Evolutionary conservation across 2,113 vertebrate genomes (phyloP), one percentile per base, ranked within the genome.

Genomic region (Lepisosteus oculatus): DNA sequence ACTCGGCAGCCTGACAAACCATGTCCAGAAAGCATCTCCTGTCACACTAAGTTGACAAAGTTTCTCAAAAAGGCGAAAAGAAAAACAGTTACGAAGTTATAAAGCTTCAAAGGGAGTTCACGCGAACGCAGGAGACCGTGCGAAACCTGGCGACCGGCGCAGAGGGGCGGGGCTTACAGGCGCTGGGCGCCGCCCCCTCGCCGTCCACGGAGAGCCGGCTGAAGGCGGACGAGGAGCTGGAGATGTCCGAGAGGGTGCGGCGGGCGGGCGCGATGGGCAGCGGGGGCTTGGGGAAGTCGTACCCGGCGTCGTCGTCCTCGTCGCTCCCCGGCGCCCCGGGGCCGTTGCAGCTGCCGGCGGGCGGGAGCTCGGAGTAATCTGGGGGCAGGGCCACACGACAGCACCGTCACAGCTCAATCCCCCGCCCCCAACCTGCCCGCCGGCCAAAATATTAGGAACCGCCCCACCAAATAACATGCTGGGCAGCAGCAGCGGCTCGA

Each of bases 201-300:
- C 78, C 86, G 51, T 97, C 95, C 74, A 95, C 41, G 73, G 95
- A 94, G 64, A 94, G 77, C 61, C 90, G 86, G 74, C 88, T 85
- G 69, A 96, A 94, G 83, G 94, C 87, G 15, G 93, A 85, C 0
- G 93, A 92, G 57, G 94, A 92, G 0, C 91, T 91, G 65, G 90
- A 93, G 79, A 94, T 88, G 63, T 99, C 96, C 0, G 95, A 96
- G 9, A 98, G 92, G 0, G 95, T 95, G 59, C 94, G 94, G 3
- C 95, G 93, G 1, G 93, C 86, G 0, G 70, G 75, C 3, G 90
- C 85, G 7, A 83, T 15, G 0, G 95, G 94, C 2, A 96, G 74
- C 0, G 90, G 86, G 0, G 95, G 83, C 51, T 92, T 96, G 54
- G 97, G 97, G 61, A 94, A 76, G 14, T 98, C 95, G 1, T 97